phyloP scores from a whole-genome alignment of 1,140 invertebrate genomes.

The Wasmannia auropunctata region DNA sequence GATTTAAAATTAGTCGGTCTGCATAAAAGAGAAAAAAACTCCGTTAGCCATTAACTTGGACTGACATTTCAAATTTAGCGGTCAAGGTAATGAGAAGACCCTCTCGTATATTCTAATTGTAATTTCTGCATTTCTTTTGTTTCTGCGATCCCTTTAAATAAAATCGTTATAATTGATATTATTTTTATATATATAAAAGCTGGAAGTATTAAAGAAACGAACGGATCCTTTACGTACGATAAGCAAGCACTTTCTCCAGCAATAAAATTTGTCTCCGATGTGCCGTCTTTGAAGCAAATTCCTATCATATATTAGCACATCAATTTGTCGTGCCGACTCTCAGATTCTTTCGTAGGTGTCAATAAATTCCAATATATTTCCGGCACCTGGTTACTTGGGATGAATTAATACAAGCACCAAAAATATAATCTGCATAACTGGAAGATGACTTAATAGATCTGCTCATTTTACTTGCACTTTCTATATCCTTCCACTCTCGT shows the following conservation, averaged over 20 bases:
- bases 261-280: conserved; percentile 36
- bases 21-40: neutral
- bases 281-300: conserved; percentile 15
- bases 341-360: neutral
- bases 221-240: neutral
- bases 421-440: neutral
- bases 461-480: neutral
- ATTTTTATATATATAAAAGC: neutral
- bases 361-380: conserved; percentile 45
- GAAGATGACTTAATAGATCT: neutral
- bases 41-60: neutral
- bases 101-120: neutral
- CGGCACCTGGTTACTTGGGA: conserved; percentile 12
- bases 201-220: neutral
- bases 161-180: neutral
- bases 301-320: conserved; percentile 47
- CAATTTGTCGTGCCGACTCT: conserved; percentile 10
- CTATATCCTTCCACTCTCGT: neutral
- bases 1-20: neutral
- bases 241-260: conserved; percentile 26
- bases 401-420: conserved; percentile 32
- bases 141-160: neutral
- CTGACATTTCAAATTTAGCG: neutral
- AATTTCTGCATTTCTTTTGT: neutral
- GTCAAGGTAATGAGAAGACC: conserved; percentile 1